Percentiles rank a stretch among this genome's conserved stretches.
Conservation (phyloP, 2,113 vertebrate species). For the Dromas ardeola region DNA sequence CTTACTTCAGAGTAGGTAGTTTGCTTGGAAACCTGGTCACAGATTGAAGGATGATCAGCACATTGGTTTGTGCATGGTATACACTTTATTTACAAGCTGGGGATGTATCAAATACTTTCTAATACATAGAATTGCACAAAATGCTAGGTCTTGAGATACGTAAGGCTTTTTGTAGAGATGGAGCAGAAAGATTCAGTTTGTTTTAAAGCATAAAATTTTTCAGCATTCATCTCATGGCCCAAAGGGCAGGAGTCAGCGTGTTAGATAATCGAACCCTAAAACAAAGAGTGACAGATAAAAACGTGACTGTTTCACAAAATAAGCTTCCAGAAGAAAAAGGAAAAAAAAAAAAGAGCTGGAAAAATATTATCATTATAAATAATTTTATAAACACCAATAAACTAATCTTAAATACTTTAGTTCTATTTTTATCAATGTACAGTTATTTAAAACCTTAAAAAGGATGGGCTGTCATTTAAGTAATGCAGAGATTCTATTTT, state of each 20-base stretch:
- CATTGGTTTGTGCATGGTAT: background rate
- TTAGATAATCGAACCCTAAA: background rate
- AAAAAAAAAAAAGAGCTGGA: background rate
- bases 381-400: background rate
- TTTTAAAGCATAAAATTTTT: background rate
- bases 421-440: background rate
- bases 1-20: background rate
- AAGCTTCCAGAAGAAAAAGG: background rate
- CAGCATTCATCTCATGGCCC: background rate
- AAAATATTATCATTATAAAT: background rate
- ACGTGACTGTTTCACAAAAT: background rate
- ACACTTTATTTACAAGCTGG: accelerated
- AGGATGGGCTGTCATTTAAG: background rate
- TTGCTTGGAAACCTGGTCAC: background rate
- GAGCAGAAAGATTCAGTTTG: background rate
- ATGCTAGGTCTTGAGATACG: background rate
- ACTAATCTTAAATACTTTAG: background rate
- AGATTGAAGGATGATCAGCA: background rate
- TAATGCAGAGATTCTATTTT: background rate
- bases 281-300: background rate
- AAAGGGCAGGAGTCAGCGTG: background rate
- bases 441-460: background rate
- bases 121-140: background rate
- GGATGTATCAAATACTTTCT: background rate
- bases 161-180: background rate